Percentiles rank a stretch among this genome's conserved stretches.
These are phyloP conservation scores for Ypsolopha scabrella DNA, from an alignment of 2,888 invertebrate genomes.

Conservation along the genomic window DNA sequence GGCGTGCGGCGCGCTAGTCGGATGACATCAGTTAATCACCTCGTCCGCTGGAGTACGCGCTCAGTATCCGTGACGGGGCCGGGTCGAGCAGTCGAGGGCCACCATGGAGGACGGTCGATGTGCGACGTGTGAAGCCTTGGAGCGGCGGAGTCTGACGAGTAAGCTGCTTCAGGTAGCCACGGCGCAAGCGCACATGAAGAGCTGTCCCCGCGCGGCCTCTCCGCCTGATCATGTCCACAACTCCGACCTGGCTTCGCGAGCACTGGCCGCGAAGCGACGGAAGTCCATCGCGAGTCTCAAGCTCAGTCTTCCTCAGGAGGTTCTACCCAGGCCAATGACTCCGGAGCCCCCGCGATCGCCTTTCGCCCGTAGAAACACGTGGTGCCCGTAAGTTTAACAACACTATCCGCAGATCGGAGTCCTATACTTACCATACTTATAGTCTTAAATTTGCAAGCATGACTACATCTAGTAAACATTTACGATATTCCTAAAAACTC, in stretches of 20 bases:
- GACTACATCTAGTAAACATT: no score
- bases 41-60: constrained; percentile 60
- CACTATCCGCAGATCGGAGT: neutral
- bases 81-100: constrained; percentile 60
- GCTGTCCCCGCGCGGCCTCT: constrained; percentile 42
- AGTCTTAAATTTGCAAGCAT: no score
- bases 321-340: constrained; percentile 31
- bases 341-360: constrained; percentile 36
- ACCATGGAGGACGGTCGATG: constrained; percentile 62
- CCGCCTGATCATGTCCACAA: constrained; percentile 41
- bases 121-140: constrained; percentile 60
- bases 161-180: constrained; percentile 62
- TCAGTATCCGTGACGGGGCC: constrained; percentile 63
- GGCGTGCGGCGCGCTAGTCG: constrained; percentile 30
- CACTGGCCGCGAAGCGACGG: constrained; percentile 58
- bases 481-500: no score
- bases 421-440: no score
- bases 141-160: constrained; percentile 52
- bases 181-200: constrained; percentile 61
- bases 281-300: constrained; percentile 59
- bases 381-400: constrained; percentile 60
- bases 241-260: constrained; percentile 50
- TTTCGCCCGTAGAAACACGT: constrained; percentile 60
- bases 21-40: constrained; percentile 69
- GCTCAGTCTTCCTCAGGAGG: constrained; percentile 44